Percentiles rank a stretch among this genome's conserved stretches.
These are phyloP conservation scores for Eucera pruinosa DNA, from an alignment of 2,888 invertebrate species.

Conservation along the genomic window DNA sequence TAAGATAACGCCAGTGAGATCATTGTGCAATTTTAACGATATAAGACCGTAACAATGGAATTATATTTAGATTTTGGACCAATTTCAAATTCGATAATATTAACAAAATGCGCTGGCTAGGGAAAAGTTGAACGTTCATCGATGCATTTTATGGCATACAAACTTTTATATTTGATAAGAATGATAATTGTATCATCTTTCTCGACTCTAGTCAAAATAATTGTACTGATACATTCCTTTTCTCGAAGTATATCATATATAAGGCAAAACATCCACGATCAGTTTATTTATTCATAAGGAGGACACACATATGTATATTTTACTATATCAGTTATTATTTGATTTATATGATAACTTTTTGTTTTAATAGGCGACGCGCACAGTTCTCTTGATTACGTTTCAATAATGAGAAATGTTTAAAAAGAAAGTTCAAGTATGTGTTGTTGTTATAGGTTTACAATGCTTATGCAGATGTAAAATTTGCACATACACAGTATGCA, in stretches of 20 bases:
- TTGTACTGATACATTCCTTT: constrained; percentile 55
- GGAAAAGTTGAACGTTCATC: constrained; percentile 26
- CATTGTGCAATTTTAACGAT: constrained; percentile 70
- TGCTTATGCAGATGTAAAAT: constrained; percentile 13
- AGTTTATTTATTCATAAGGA: constrained; percentile 40
- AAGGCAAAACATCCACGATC: constrained; percentile 22
- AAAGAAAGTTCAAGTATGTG: constrained; percentile 18
- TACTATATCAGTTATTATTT: constrained; percentile 43
- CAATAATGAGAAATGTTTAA: constrained; percentile 7
- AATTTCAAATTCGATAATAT: constrained; percentile 66
- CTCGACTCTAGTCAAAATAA: constrained; percentile 66
- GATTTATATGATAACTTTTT: constrained; percentile 24
- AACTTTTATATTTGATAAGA: constrained; percentile 60
- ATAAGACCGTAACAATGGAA: constrained; percentile 59
- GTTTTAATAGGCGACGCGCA: constrained; percentile 55
- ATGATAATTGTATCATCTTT: constrained; percentile 54
- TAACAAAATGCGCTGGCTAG: constrained; percentile 45
- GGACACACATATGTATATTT: constrained; percentile 19
- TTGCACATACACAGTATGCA: constrained; percentile 28
- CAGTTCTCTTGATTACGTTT: constrained; percentile 55
- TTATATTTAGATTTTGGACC: constrained; percentile 73
- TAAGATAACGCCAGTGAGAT: constrained; percentile 75
- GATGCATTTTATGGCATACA: constrained; percentile 49
- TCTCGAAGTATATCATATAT: constrained; percentile 48
- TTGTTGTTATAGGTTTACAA: constrained; percentile 26